phyloP scores from a whole-genome alignment of 2,113 vertebrate species.

The Pseudorectes ferrugineus region DNA sequence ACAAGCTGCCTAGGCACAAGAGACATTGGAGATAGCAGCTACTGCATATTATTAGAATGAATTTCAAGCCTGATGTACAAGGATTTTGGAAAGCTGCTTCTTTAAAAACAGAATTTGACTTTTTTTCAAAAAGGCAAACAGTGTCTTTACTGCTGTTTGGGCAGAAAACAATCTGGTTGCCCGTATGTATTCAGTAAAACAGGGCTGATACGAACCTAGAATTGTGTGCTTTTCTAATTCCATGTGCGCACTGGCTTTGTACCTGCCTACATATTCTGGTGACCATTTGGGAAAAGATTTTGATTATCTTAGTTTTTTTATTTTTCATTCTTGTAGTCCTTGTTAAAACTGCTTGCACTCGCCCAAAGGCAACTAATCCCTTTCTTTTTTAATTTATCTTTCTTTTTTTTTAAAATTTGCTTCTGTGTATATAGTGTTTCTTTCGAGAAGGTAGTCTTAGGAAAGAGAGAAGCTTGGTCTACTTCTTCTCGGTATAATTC shows the following conservation, averaged over 20 bases:
- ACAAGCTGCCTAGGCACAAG: not conserved
- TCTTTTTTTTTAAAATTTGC: not conserved
- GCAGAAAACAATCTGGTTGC: not conserved
- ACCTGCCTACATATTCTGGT: not conserved
- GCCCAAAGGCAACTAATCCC: not conserved
- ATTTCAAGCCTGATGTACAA: not conserved
- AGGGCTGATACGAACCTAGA: not conserved
- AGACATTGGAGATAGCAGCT: not conserved
- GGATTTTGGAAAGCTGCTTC: not conserved
- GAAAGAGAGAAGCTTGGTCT: not conserved
- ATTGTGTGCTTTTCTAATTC: not conserved
- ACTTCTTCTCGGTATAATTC: not conserved
- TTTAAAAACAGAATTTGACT: not conserved
- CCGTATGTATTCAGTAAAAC: not conserved
- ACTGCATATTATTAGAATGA: not conserved
- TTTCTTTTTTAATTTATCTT: not conserved
- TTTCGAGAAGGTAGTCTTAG: not conserved
- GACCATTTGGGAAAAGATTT: not conserved
- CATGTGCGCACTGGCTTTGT: not conserved
- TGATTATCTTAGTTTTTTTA: not conserved
- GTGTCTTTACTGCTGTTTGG: not conserved
- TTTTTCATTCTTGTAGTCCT: not conserved
- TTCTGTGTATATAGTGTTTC: not conserved
- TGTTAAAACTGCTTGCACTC: not conserved
- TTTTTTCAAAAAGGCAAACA: not conserved